These are phyloP conservation scores for Eriocheir sinensis DNA, from an alignment of 1,140 invertebrate species.

Conservation along the genomic window DNA sequence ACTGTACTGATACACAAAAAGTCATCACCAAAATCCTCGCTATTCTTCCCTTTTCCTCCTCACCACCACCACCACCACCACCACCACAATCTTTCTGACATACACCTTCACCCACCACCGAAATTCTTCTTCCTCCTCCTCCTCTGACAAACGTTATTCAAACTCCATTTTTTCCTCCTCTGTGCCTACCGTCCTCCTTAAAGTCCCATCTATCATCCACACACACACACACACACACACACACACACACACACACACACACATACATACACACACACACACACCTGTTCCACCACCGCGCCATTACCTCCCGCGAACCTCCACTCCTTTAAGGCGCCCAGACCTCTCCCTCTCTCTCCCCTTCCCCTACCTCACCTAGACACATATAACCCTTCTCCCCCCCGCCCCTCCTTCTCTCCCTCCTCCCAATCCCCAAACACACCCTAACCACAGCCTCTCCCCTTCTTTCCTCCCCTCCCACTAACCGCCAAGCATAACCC, in stretches of 20 bases:
- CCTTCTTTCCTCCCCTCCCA: neutral
- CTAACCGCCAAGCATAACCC: neutral
- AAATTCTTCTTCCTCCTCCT: neutral
- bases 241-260: slow-evolving; percentile 38
- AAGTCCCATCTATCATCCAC: neutral
- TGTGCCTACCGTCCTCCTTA: neutral
- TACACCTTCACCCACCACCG: neutral
- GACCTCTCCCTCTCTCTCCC: neutral
- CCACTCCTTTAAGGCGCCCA: neutral
- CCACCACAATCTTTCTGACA: neutral
- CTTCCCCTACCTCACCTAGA: neutral
- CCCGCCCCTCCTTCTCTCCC: neutral
- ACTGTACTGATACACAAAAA: too few relatives aligned
- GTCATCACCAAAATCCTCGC: too few relatives aligned
- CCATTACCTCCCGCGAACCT: neutral
- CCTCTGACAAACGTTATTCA: neutral
- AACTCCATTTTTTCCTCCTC: neutral
- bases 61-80: neutral
- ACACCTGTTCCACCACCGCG: too few relatives aligned
- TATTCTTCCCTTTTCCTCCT: too few relatives aligned
- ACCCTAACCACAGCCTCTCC: too few relatives aligned
- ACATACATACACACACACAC: neutral
- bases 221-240: neutral
- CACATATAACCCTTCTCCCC: neutral
- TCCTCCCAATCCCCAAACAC: neutral